These are phyloP conservation scores for Pachycephus smyrnensis DNA, from an alignment of 2,888 invertebrate genomes.

Conservation along the genomic window DNA sequence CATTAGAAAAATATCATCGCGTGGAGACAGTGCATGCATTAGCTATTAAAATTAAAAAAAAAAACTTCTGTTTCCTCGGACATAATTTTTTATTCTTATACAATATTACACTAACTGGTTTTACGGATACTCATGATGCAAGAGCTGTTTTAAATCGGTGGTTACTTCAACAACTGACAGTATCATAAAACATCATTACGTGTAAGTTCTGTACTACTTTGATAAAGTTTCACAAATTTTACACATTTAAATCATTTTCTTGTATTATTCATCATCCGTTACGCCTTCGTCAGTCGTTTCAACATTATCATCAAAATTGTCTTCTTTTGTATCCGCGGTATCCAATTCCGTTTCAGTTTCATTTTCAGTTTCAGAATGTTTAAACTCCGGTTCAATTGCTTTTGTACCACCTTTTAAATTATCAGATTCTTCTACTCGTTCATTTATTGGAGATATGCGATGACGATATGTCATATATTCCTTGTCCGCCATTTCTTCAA, in stretches of 20 bases:
- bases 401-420: background rate
- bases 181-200: background rate
- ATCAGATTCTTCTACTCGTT: background rate
- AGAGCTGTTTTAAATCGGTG: background rate
- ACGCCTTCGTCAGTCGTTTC: background rate
- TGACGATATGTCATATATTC: slow-evolving; percentile 44
- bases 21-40: background rate
- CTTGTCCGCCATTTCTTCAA: slow-evolving; percentile 39
- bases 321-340: background rate
- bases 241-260: background rate
- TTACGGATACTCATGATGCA: background rate
- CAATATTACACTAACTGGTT: background rate
- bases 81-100: background rate
- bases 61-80: background rate
- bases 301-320: background rate
- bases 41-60: background rate
- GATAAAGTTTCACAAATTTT: background rate
- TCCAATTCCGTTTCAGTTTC: background rate
- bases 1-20: background rate
- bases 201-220: background rate
- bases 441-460: slow-evolving; percentile 17
- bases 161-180: background rate
- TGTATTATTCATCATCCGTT: background rate
- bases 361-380: slow-evolving; percentile 5
- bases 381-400: background rate